Base-by-base conservation (phyloP, 1,140 invertebrate genomes). In the Drosophila kanapiae region DNA sequence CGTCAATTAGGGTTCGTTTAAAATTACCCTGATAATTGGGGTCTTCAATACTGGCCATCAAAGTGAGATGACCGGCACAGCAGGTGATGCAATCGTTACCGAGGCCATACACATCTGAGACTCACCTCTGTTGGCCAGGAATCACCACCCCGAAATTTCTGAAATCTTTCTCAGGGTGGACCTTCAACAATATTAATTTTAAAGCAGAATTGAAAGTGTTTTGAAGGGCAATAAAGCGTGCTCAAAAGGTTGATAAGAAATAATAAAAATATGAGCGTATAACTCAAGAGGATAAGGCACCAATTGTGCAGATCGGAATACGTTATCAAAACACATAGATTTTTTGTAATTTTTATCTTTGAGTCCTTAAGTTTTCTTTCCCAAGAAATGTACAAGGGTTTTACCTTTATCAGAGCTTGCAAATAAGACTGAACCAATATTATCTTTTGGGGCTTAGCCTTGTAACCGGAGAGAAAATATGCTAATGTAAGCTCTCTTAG, bases 61-160 rank as follows among this genome's bases (percentile, higher is more conserved):
- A 62, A 45, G 43, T 2, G 51, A 65, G 56, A 40, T 82, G 83
- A 80, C 71, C 71, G 47, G 42, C 79, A 11, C 83, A 87, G 83
- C 83, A 87, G 83, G 83, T 87, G 82, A 65, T 54, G 60, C 45
- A 64, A 58, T 51, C 42, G 47, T 48, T 31, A 74, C 48, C 23
- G 9, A 13, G 18, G 4, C 61, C 8, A 40, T 14, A 2, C 23
- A 1, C 23, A 23, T 23, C 40, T 62, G 57, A 37, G 48, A 23
- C 18, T 48, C 63, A 40, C 54, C 13, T 71, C 9, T 27, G 10
- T 13, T 43, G 49, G 29, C 6, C 18, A 27, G 35, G 51, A 37
- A 13, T 11, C n/a, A 43, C 23, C 57, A 47, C 42, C 31, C 40
- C 18, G 18, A 6, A 65, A 45, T 11, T 18, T 3, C 43, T 45